A percentile compares a stretch with the other conserved stretches of the same genome.
Evolutionary conservation across 2,888 invertebrate genomes (phyloP).

Genomic region (Thecophora atra): DNA sequence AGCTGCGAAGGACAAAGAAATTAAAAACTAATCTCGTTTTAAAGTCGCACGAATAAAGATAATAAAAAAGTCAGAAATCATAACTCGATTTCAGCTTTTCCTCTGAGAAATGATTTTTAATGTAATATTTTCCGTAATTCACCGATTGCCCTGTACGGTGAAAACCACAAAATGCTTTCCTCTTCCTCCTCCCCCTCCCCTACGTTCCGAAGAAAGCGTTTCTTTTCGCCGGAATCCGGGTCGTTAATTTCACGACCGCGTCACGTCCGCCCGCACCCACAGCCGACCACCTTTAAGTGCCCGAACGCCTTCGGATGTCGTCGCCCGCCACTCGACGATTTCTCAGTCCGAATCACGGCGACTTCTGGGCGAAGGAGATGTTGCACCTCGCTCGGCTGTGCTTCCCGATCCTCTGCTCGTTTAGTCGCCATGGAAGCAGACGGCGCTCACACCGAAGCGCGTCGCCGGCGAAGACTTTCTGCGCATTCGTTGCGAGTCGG

Average conservation of each 20-base stretch:
- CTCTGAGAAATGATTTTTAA: no score
- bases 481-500: conserved; percentile 47
- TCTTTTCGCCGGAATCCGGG: not conserved
- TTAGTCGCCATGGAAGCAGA: conserved; percentile 38
- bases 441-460: conserved; percentile 34
- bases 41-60: no score
- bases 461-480: conserved; percentile 39
- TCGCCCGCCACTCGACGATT: not conserved
- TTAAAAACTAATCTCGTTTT: no score
- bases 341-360: not conserved
- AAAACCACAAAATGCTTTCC: no score
- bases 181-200: no score
- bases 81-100: no score
- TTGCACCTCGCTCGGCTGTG: not conserved
- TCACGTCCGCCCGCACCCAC: not conserved
- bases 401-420: not conserved
- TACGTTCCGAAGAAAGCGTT: not conserved
- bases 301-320: not conserved
- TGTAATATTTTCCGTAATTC: no score
- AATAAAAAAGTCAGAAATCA: not conserved
- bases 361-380: not conserved
- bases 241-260: not conserved
- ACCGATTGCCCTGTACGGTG: not conserved
- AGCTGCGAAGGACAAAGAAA: no score
- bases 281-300: not conserved